A percentile compares a stretch with the other conserved stretches of the same genome.
Conservation (phyloP, 2,797 vertebrate genomes). For the Neosilurus mollespiculum region DNA sequence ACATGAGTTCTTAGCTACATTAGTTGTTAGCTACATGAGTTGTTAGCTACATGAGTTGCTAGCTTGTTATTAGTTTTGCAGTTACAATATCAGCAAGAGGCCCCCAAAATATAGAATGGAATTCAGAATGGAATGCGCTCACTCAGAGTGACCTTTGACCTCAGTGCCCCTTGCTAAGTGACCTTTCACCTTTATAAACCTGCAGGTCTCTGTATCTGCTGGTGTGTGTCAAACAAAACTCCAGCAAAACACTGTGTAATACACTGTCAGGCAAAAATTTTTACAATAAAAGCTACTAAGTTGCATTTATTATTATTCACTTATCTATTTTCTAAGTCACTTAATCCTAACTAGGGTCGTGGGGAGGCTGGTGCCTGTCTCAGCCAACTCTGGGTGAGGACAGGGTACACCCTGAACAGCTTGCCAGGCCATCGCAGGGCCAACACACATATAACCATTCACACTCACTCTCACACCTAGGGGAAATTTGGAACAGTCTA, state of each 20-base stretch:
- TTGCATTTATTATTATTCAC: background rate
- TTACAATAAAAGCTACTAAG: background rate
- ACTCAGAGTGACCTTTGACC: constrained; percentile 24
- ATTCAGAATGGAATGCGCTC: background rate
- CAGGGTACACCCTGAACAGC: no score
- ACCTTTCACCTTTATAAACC: constrained; percentile 14
- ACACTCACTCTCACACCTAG: no score
- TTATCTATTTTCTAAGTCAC: background rate
- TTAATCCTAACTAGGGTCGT: no score
- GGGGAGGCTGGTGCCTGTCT: no score
- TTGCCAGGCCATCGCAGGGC: no score
- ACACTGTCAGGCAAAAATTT: background rate
- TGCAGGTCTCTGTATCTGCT: background rate
- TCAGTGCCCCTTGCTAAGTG: background rate
- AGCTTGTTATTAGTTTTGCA: background rate
- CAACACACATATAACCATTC: no score
- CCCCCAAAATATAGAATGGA: constrained; percentile 12
- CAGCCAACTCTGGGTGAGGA: no score
- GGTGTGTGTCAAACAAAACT: background rate
- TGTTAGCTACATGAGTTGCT: no score
- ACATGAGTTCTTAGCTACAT: no score
- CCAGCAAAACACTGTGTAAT: background rate
- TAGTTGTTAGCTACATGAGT: no score
- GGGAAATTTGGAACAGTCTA: no score
- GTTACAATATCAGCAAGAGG: background rate